Evolutionary conservation across 2,113 vertebrate genomes (phyloP).

Genomic region (Erythrolamprus reginae): DNA sequence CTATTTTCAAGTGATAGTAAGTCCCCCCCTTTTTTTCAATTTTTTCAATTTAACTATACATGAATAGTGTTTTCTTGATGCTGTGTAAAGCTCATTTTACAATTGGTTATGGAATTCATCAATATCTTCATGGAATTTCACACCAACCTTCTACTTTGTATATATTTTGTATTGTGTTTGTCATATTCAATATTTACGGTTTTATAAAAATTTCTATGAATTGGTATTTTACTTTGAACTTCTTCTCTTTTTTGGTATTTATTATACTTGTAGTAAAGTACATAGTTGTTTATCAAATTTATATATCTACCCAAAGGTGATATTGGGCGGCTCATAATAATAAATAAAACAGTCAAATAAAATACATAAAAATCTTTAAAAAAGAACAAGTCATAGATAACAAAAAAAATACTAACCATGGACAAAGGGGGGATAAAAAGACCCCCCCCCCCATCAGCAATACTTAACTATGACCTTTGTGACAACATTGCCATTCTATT

Average conservation of each 20-base stretch:
- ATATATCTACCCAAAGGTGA: neutral
- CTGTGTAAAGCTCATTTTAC: neutral
- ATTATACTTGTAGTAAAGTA: neutral
- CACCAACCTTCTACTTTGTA: neutral
- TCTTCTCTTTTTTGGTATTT: neutral
- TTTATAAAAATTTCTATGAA: neutral
- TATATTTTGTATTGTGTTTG: neutral
- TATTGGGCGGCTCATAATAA: neutral
- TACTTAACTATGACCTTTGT: neutral
- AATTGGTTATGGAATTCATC: neutral
- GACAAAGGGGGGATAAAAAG: neutral
- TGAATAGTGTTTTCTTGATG: neutral
- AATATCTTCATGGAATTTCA: neutral
- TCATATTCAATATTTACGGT: neutral
- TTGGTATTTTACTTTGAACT: neutral
- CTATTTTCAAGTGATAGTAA: neutral
- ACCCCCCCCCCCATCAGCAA: neutral
- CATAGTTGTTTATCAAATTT: neutral
- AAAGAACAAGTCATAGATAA: neutral
- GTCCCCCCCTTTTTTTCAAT: neutral
- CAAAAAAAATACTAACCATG: neutral
- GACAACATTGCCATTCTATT: neutral
- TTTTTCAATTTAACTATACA: neutral
- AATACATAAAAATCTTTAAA: neutral
- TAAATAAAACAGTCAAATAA: neutral